Evolutionary conservation across 2,113 vertebrate species (phyloP), one percentile per base, ranked within the genome.

Genomic region (Pterocles orientalis): DNA sequence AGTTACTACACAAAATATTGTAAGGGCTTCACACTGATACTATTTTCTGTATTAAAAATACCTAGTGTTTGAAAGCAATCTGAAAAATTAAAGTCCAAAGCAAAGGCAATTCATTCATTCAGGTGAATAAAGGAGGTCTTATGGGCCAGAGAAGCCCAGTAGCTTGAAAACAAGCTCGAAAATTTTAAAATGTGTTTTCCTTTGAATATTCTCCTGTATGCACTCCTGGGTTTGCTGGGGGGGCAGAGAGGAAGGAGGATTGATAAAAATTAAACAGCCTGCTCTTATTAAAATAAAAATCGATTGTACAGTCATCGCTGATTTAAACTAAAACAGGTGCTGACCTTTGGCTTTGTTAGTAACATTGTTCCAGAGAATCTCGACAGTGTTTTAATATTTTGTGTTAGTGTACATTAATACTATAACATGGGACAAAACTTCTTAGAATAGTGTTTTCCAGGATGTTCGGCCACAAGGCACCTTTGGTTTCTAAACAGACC

Each of bases 231-330:
- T 79, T 88, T 96, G 58, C 29, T 83, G 48, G 54, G 86, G 86
- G 47, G 45, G 58, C 75, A 89, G 57, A 90, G 23, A 33, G 23
- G 50, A 87, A 79, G 45, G 45, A 86, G 47, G 45, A 41, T 54
- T 90, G 36, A 86, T 77, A 94, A 95, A 94, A 90, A 88, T 88
- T 80, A 66, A 92, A 83, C 54, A 70, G 24, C 24, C 90, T 86
- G 58, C 41, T 90, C 82, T 66, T 83, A 70, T 29, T 85, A 14
- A 93, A 87, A 79, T 85, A 89, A 96, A 82, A 90, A 88, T 61
- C 43, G 11, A 34, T 65, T 2, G 0, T 48, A 88, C 41, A 60
- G 26, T 88, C 85, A 53, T 72, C 33, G 60, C 31, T 76, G 61
- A 79, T 90, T 92, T 94, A 81, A 92, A 70, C 41, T 77, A 33